These are phyloP conservation scores for Himantopus leucocephalus DNA, from an alignment of 2,113 vertebrate genomes.

Conservation along the genomic window DNA sequence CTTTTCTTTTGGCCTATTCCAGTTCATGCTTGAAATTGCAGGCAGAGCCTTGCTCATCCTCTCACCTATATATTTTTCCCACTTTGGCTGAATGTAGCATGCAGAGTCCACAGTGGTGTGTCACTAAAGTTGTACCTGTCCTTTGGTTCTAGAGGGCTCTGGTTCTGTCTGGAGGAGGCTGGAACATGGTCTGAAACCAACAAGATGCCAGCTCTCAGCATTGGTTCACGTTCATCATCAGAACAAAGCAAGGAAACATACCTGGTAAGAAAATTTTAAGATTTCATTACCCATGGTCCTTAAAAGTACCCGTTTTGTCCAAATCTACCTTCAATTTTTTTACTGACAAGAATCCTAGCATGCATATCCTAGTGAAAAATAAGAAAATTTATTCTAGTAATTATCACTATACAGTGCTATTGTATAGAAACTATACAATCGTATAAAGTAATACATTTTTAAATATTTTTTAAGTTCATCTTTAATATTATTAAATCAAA, in stretches of 20 bases:
- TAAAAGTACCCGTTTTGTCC: not conserved
- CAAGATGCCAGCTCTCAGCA: not conserved
- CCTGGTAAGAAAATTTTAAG: not conserved
- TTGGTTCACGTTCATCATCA: not conserved
- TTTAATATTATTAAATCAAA: not conserved
- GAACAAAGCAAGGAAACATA: not conserved
- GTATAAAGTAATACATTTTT: not conserved
- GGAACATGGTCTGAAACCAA: not conserved
- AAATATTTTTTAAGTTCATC: not conserved
- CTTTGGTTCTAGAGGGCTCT: not conserved
- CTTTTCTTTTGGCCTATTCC: not conserved
- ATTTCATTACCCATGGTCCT: not conserved
- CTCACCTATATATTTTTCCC: not conserved
- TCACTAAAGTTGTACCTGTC: not conserved
- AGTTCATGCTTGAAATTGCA: not conserved
- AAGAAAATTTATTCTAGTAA: not conserved
- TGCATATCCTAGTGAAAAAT: not conserved
- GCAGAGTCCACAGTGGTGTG: not conserved
- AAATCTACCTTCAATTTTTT: not conserved
- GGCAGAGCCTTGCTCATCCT: not conserved
- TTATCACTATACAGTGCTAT: not conserved
- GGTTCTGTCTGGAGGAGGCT: not conserved
- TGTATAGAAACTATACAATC: not conserved
- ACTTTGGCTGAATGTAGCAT: not conserved
- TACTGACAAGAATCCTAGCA: not conserved